Evolutionary conservation across 2,888 invertebrate genomes (phyloP).

Genomic region (Nymphalis polychloros): DNA sequence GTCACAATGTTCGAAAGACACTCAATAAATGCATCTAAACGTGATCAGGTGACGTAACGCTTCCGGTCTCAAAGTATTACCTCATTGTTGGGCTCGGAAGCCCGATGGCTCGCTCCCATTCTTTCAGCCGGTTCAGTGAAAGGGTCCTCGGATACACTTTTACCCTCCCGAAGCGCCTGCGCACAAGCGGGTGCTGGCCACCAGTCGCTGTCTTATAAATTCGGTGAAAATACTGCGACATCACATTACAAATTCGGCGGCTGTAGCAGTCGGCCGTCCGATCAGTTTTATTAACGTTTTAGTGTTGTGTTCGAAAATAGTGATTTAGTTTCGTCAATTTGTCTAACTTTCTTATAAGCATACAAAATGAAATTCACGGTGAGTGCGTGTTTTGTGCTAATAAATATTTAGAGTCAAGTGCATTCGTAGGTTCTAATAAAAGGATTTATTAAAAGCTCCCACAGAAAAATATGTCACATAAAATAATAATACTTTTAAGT

Average conservation of each 20-base stretch:
- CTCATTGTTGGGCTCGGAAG: constrained; percentile 76
- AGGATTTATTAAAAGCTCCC: not conserved
- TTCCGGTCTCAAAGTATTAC: constrained; percentile 71
- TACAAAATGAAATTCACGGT: constrained; percentile 80
- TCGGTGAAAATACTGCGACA: constrained; percentile 75
- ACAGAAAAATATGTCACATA: not conserved
- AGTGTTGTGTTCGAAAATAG: constrained; percentile 61
- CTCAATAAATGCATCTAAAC: constrained; percentile 62
- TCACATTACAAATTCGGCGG: constrained; percentile 81
- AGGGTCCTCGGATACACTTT: constrained; percentile 78
- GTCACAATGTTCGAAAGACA: constrained; percentile 48
- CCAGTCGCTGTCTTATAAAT: constrained; percentile 76
- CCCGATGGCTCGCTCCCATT: constrained; percentile 74
- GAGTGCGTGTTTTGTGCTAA: constrained; percentile 60
- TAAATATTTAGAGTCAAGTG: constrained; percentile 26
- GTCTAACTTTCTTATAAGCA: constrained; percentile 64
- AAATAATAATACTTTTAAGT: not conserved
- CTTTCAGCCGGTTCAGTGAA: constrained; percentile 77
- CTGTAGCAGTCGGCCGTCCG: constrained; percentile 70
- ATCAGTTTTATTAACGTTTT: constrained; percentile 56
- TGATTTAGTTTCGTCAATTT: constrained; percentile 74
- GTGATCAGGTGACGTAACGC: constrained; percentile 69
- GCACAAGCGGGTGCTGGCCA: constrained; percentile 58
- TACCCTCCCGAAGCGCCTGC: constrained; percentile 68
- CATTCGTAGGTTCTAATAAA: too few relatives aligned